Base-by-base conservation (phyloP, 2,888 invertebrate genomes). In the Pardosa pseudoannulata region DNA sequence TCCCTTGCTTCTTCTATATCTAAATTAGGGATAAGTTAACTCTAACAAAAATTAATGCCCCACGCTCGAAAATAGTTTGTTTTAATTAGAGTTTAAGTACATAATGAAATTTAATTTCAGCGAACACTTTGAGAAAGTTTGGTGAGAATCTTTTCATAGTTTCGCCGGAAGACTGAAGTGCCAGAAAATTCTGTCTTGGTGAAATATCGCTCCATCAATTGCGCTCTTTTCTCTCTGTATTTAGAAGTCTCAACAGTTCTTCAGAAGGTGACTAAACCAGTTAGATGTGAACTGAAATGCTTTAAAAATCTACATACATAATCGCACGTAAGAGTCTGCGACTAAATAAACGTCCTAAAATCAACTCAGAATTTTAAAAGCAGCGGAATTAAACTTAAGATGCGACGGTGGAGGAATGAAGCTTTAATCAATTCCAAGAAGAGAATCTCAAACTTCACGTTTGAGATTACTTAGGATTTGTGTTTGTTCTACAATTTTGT, bases 101-200 rank as follows among this genome's bases (percentile, higher is more conserved):
- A 23, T 56, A 56, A 56, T 56, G 56, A 56, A 19, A 56, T 56
- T 56, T 56, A 56, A 56, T 56, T 56, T 56, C 23, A 16, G 23
- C 3, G 19, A 56, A 23, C 56, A 56, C 56, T 23, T 56, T 56
- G 23, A 56, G 56, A 23, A 56, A 56, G 13, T 56, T 23, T 3
- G 5, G 3, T 5, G 16, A 23, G 2, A 3, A 19, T 19, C 56
- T 56, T 46, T 56, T 19, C 56, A 56, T 19, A 11, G 13, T 56
- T 56, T 56, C 16, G 13, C 23, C 16, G 19, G 46, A 46, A 46
- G 36, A 46, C 46, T 6, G 5, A 46, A 46, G 46, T 16, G 16
- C 46, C n/a, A 7, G 16, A 36, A 11, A 36, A 36, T n/a, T n/a
- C 36, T 2, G 46, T 2, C 13, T 9, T 16, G 16, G 46, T 16